phyloP scores from a whole-genome alignment of 2,797 vertebrate species.

The Allobates femoralis region DNA sequence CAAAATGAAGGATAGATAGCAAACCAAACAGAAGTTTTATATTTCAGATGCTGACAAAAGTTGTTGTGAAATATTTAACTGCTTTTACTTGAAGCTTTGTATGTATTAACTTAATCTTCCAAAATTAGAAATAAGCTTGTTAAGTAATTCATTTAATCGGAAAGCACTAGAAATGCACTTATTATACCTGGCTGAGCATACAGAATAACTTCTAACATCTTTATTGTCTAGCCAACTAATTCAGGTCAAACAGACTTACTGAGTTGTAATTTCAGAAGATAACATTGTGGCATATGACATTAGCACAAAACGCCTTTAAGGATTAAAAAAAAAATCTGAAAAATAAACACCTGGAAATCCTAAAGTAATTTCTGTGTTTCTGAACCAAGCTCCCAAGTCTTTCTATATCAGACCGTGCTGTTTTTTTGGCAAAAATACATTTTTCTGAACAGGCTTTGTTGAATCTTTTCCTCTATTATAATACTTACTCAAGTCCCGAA shows the following conservation, averaged over 20 bases:
- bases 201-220: slow-evolving; percentile 36
- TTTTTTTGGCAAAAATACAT: slow-evolving; percentile 72
- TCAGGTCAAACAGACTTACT: slow-evolving; percentile 57
- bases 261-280: slow-evolving; percentile 60
- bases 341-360: slow-evolving; percentile 64
- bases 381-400: slow-evolving; percentile 62
- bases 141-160: slow-evolving; percentile 55
- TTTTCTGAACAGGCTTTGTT: slow-evolving; percentile 73
- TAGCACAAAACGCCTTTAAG: slow-evolving; percentile 58
- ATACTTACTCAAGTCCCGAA: slow-evolving; percentile 77
- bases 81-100: slow-evolving; percentile 30
- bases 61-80: slow-evolving; percentile 51
- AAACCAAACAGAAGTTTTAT: slow-evolving; percentile 23
- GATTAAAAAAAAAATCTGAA: slow-evolving; percentile 58
- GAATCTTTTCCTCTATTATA: slow-evolving; percentile 77
- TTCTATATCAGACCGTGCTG: slow-evolving; percentile 67
- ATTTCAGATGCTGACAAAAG: slow-evolving; percentile 22
- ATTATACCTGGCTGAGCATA: slow-evolving; percentile 65
- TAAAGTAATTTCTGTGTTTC: slow-evolving; percentile 62
- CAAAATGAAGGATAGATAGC: background rate
- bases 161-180: slow-evolving; percentile 39
- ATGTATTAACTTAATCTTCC: slow-evolving; percentile 55
- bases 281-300: slow-evolving; percentile 55
- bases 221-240: slow-evolving; percentile 58
- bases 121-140: slow-evolving; percentile 55